Evolutionary conservation across 2,888 invertebrate genomes (phyloP), one percentile per base, ranked within the genome.

Genomic region (Idaea aversata): DNA sequence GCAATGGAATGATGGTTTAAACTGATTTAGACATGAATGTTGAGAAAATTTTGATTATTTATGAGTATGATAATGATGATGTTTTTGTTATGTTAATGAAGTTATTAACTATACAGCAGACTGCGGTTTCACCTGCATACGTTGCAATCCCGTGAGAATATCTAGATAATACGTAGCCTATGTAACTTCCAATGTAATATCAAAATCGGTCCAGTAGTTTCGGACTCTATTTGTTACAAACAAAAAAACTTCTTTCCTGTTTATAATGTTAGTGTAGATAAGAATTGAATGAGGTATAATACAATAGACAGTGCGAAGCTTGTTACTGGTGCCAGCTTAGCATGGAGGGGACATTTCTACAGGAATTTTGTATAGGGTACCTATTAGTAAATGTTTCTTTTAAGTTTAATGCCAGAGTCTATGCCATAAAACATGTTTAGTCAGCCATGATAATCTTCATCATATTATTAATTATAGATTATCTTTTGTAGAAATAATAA

Each of bases 1-100:
- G 66, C 67, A 47, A 47, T 47, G 47, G 47, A 47, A 47, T 47
- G 47, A 10, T 47, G 47, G 10, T 47, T 36, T 36, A 13, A 13
- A 47, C 47, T 47, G 47, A 7, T 47, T 47, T 7, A 13, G 47
- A 47, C 6, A 10, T 47, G 47, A 47, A 10, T 47, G 13, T 10
- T 13, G 47, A 47, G 10, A 47, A 47, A 10, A 47, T 47, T 13
- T 13, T 47, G 47, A 13, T 47, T 47, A 47, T 47, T 47, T 47
- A 47, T 47, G 10, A 47, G 13, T 47, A 47, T 47, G 47, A 10
- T 47, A 47, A 47, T 47, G 10, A 10, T 10, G 13, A 10, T 47
- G 7, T 47, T 47, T n/a, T 13, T 10, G 10, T 47, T 47, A 47
- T 47, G 47, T 10, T 47, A 47, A 47, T 47, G 10, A 47, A 47